Evolutionary conservation across 64 coral and sea anemone species (phyloP).

Genomic region (Astreopora myriophthalma): DNA sequence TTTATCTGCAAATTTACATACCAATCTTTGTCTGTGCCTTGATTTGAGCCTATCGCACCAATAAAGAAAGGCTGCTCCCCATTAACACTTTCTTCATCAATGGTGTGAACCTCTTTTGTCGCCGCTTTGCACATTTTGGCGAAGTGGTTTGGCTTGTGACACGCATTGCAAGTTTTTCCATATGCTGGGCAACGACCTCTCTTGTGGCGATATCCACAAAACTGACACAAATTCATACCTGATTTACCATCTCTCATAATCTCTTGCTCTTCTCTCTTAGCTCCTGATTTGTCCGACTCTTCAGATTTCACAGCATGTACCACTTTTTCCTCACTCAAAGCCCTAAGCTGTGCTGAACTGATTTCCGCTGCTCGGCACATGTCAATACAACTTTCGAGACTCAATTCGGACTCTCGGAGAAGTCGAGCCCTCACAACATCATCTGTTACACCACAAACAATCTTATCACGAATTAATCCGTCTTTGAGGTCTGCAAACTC

Average conservation of each 20-base stretch:
- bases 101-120: too few relatives aligned
- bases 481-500: too few relatives aligned
- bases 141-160: not conserved
- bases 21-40: too few relatives aligned
- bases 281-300: not conserved
- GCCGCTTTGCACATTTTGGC: too few relatives aligned
- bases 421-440: too few relatives aligned
- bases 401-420: too few relatives aligned
- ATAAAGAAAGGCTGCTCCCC: constrained; percentile 8
- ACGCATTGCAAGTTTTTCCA: too few relatives aligned
- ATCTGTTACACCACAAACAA: too few relatives aligned
- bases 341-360: constrained; percentile 1
- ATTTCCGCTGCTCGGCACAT: too few relatives aligned
- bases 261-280: not conserved
- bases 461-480: too few relatives aligned
- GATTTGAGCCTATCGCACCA: not conserved
- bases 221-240: not conserved
- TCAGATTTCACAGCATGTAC: not conserved
- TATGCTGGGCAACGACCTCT: constrained; percentile 12
- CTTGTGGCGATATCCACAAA: not conserved
- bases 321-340: constrained; percentile 2
- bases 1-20: too few relatives aligned
- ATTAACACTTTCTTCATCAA: not conserved
- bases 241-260: not conserved
- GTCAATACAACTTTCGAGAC: too few relatives aligned